phyloP scores from a whole-genome alignment of 2,888 invertebrate species.

The Autographa gamma region DNA sequence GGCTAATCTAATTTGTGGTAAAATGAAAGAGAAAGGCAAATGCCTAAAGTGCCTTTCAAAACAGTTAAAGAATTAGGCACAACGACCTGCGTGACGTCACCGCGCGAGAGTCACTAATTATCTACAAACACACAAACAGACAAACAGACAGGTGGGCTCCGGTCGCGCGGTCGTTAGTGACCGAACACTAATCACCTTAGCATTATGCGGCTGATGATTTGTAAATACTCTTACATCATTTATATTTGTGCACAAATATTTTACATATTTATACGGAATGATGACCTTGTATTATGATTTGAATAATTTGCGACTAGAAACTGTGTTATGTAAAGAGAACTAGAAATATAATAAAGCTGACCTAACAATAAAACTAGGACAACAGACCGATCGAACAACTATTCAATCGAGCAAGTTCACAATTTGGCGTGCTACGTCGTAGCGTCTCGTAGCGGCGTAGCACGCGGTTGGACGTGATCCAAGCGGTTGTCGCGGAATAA shows the following conservation, averaged over 20 bases:
- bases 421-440: conserved; percentile 33
- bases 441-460: conserved; percentile 33
- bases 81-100: neutral
- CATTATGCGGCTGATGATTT: conserved; percentile 1
- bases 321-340: neutral
- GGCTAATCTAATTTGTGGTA: neutral
- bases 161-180: neutral
- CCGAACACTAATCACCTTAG: neutral
- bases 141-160: neutral
- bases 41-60: neutral
- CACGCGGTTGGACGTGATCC: conserved; percentile 35
- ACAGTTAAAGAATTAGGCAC: neutral
- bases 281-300: neutral
- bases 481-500: conserved; percentile 37
- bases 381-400: neutral
- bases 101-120: conserved; percentile 6
- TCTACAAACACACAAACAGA: conserved; percentile 3
- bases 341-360: neutral
- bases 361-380: neutral
- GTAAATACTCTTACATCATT: conserved; percentile 2
- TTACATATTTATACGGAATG: neutral
- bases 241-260: neutral
- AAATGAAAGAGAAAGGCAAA: neutral
- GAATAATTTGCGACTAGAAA: neutral
- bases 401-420: conserved; percentile 22